These are phyloP conservation scores for Chelon auratus DNA, from an alignment of 2,797 vertebrate species.

Conservation along the genomic window DNA sequence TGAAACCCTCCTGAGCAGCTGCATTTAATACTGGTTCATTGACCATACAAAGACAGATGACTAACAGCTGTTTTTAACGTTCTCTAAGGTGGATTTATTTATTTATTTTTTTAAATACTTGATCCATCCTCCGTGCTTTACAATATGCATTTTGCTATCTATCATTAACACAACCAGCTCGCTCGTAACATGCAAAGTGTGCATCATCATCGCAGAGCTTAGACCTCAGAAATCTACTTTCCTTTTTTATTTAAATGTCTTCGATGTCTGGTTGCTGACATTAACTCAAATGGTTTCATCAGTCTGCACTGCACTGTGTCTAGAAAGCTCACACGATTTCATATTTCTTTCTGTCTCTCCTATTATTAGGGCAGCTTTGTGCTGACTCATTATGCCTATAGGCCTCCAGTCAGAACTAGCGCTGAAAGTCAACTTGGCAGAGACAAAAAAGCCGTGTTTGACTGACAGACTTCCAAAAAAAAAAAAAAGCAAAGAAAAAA, in stretches of 20 bases:
- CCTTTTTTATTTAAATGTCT: too few relatives aligned
- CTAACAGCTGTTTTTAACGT: conserved; percentile 86
- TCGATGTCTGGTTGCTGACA: background rate
- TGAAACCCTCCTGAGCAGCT: conserved; percentile 82
- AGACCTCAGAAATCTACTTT: background rate
- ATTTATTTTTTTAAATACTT: conserved; percentile 15
- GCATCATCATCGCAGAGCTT: background rate
- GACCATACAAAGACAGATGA: conserved; percentile 89
- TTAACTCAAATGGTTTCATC: background rate
- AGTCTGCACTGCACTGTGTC: background rate
- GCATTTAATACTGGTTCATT: conserved; percentile 82
- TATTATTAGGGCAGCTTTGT: conserved; percentile 27
- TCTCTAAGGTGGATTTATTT: conserved; percentile 67
- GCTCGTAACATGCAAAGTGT: background rate
- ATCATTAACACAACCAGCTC: background rate
- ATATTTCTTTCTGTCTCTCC: conserved; percentile 25
- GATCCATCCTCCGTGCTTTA: conserved; percentile 16
- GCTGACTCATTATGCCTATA: conserved; percentile 28
- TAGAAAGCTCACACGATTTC: background rate
- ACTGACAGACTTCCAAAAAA: conserved; percentile 24
- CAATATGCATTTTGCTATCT: conserved; percentile 56
- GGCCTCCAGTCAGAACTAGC: conserved; percentile 22
- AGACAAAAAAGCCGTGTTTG: conserved; percentile 8
- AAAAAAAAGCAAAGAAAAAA: background rate
- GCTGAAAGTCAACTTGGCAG: conserved; percentile 21